phyloP scores from a whole-genome alignment of 2,113 vertebrate species.

The Cranoglanis bouderius region DNA sequence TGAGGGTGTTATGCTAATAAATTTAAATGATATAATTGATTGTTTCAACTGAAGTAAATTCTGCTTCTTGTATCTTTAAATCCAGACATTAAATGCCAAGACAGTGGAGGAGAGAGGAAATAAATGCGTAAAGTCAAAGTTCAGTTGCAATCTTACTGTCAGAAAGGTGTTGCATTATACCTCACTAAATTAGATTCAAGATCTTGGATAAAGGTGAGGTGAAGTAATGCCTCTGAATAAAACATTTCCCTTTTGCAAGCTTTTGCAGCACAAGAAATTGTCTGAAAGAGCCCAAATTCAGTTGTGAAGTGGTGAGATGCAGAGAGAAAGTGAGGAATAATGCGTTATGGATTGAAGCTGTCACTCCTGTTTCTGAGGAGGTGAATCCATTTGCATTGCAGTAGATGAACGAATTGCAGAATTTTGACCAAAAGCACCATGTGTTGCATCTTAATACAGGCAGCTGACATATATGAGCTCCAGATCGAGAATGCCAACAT shows the following conservation, averaged over 20 bases:
- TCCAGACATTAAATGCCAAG: background rate
- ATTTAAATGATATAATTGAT: conserved; percentile 10
- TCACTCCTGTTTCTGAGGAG: conserved; percentile 43
- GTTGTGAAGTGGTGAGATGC: conserved; percentile 28
- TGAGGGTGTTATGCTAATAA: conserved; percentile 33
- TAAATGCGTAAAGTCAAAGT: conserved; percentile 51
- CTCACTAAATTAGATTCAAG: conserved; percentile 57
- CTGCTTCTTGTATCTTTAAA: conserved; percentile 13
- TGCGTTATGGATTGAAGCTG: conserved; percentile 36
- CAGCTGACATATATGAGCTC: background rate
- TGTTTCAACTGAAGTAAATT: conserved; percentile 9
- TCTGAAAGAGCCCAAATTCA: conserved; percentile 45
- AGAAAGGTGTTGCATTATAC: conserved; percentile 53
- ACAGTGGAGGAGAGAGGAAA: conserved; percentile 26
- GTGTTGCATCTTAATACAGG: conserved; percentile 38
- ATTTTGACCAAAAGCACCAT: conserved; percentile 28
- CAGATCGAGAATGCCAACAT: background rate
- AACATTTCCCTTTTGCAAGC: conserved; percentile 50
- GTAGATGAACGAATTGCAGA: conserved; percentile 44
- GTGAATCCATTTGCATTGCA: conserved; percentile 49
- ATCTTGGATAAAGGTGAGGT: conserved; percentile 43
- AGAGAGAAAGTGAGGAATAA: conserved; percentile 41
- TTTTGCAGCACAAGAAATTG: conserved; percentile 41
- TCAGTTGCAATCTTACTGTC: conserved; percentile 48
- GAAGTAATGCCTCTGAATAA: conserved; percentile 54